Evolutionary conservation across 2,888 invertebrate genomes (phyloP).

Genomic region (Xestia ashworthii): DNA sequence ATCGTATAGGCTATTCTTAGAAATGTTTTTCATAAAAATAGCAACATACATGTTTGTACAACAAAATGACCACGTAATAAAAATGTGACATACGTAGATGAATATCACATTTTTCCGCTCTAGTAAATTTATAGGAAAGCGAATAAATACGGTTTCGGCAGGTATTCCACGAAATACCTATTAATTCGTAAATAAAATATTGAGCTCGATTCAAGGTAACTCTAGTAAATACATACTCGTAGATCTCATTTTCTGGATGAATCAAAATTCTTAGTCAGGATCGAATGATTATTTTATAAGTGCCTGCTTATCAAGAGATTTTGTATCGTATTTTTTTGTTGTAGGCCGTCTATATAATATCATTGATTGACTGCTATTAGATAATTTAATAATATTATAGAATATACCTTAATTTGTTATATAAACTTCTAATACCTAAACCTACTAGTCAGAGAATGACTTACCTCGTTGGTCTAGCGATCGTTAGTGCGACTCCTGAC

Average conservation of each 20-base stretch:
- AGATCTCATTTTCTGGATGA: conserved; percentile 10
- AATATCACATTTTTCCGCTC: conserved; percentile 30
- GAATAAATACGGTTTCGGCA: conserved; percentile 10
- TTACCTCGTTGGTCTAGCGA: neutral
- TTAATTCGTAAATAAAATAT: conserved; percentile 15
- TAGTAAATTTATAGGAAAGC: conserved; percentile 13
- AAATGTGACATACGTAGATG: neutral
- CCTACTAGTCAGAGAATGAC: neutral
- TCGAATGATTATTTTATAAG: neutral
- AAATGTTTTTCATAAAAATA: neutral
- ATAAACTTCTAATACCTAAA: neutral
- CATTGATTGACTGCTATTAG: neutral
- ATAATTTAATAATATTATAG: neutral
- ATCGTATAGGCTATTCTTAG: neutral
- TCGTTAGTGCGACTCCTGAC: neutral
- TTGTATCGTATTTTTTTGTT: neutral
- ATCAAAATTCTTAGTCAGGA: neutral
- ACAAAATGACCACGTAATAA: conserved; percentile 10
- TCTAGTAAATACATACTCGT: conserved; percentile 19
- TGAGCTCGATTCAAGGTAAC: conserved; percentile 1
- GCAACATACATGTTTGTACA: neutral
- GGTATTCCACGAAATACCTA: conserved; percentile 1
- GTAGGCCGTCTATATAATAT: neutral
- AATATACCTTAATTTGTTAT: neutral
- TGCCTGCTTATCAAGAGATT: neutral